A percentile compares a stretch with the other conserved stretches of the same genome.
Conservation (phyloP, 2,797 vertebrate species). For the Muscicapa striata region DNA sequence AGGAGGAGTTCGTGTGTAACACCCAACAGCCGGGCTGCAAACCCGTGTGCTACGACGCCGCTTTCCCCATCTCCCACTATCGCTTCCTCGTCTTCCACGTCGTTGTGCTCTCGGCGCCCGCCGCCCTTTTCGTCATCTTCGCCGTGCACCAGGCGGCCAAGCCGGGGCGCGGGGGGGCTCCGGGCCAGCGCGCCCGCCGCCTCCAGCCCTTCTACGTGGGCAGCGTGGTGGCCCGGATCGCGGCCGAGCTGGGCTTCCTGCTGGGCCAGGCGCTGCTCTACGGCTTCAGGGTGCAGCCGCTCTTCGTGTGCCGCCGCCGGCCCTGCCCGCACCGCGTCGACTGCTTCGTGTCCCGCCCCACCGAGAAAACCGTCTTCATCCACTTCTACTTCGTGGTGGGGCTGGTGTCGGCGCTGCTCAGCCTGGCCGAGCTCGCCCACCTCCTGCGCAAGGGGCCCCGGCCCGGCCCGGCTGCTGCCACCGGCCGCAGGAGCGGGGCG, state of each 20-base stretch:
- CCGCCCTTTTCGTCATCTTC: constrained; percentile 88
- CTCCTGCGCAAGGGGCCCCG: constrained; percentile 74
- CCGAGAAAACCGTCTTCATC: constrained; percentile 92
- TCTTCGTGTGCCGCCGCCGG: constrained; percentile 81
- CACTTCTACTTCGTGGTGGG: constrained; percentile 90
- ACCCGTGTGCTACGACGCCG: constrained; percentile 89
- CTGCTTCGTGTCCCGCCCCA: constrained; percentile 92
- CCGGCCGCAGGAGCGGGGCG: background rate
- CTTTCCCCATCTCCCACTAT: constrained; percentile 94
- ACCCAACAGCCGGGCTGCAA: constrained; percentile 93
- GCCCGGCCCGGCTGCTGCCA: background rate
- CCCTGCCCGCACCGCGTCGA: constrained; percentile 91
- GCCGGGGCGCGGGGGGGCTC: background rate
- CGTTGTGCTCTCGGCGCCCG: constrained; percentile 88
- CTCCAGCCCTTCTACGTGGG: constrained; percentile 82
- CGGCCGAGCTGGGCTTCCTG: constrained; percentile 85
- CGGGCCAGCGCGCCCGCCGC: constrained; percentile 24
- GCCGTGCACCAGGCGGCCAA: constrained; percentile 85
- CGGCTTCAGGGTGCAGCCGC: constrained; percentile 86
- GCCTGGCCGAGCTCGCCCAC: constrained; percentile 81
- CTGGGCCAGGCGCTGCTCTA: constrained; percentile 86
- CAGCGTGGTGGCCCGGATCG: constrained; percentile 83
- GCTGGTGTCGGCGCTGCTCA: constrained; percentile 82
- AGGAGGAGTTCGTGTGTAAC: constrained; percentile 91
- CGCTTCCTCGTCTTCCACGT: constrained; percentile 96